Conservation (phyloP, 2,797 vertebrate genomes). For the Sphaeramia orbicularis region DNA sequence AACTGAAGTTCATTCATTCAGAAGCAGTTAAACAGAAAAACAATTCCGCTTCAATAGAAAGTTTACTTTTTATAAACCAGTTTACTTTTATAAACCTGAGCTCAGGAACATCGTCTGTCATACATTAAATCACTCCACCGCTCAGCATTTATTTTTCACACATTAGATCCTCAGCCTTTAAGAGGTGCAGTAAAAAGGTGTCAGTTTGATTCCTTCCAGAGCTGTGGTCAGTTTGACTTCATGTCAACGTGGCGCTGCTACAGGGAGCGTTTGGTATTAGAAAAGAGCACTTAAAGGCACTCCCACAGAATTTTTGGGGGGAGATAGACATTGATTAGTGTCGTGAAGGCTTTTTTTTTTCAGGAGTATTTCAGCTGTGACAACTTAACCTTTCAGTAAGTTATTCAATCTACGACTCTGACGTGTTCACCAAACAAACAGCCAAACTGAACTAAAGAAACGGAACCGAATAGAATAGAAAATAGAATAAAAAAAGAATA, state of each 20-base stretch:
- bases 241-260: constrained; percentile 29
- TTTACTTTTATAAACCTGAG: not conserved
- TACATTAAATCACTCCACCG: not conserved
- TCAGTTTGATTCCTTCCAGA: constrained; percentile 35
- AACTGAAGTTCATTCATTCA: not conserved
- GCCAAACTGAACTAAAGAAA: not conserved
- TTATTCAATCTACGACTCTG: not conserved
- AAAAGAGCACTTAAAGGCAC: not conserved
- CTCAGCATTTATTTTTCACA: not conserved
- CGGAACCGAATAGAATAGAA: not conserved
- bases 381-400: not conserved
- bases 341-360: not conserved
- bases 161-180: constrained; percentile 16
- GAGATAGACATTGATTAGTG: constrained; percentile 1
- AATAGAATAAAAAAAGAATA: too few relatives aligned
- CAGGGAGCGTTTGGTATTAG: constrained; percentile 1
- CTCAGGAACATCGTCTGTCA: constrained; percentile 1
- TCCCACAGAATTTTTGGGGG: not conserved
- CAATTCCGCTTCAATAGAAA: too few relatives aligned
- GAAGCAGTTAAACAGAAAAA: too few relatives aligned
- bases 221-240: constrained; percentile 42
- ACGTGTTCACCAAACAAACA: not conserved
- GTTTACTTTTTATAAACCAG: too few relatives aligned
- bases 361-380: too few relatives aligned
- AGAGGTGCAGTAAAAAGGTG: constrained; percentile 22